Percentiles rank a stretch among this genome's conserved stretches.
These are phyloP conservation scores for Syrista parreyssii DNA, from an alignment of 2,888 invertebrate genomes.

Conservation along the genomic window DNA sequence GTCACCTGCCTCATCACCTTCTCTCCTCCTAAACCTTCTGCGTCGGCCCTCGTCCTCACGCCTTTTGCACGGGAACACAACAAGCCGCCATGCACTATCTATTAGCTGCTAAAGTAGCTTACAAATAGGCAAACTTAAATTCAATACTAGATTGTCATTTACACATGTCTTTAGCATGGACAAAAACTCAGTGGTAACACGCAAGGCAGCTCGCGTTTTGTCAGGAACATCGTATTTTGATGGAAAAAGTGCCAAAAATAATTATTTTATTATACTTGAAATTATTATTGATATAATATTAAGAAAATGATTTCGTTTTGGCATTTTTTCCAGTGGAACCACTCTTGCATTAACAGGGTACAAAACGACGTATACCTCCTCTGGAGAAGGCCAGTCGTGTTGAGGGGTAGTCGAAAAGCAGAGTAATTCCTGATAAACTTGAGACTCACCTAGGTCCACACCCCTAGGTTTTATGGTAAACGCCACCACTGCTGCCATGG, in stretches of 20 bases:
- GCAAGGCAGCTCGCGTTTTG: conserved; percentile 7
- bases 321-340: conserved; percentile 26
- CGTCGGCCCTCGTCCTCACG: conserved; percentile 63
- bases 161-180: conserved; percentile 6
- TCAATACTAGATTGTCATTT: conserved; percentile 11
- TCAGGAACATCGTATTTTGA: conserved; percentile 2
- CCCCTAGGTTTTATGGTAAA: conserved; percentile 64
- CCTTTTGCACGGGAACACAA: conserved; percentile 59
- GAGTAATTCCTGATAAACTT: conserved; percentile 65
- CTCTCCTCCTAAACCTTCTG: conserved; percentile 58
- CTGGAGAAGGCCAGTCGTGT: conserved; percentile 60
- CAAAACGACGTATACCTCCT: conserved; percentile 60
- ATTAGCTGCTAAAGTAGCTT: conserved; percentile 31
- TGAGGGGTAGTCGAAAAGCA: conserved; percentile 63
- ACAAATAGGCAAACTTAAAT: conserved; percentile 21
- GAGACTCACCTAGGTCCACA: conserved; percentile 62
- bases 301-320: conserved; percentile 28
- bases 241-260: conserved; percentile 30
- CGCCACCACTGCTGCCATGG: conserved; percentile 60
- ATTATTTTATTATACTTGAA: conserved; percentile 28
- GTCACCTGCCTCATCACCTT: conserved; percentile 55
- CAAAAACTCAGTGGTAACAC: conserved; percentile 14
- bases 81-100: conserved; percentile 56
- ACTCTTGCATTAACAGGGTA: conserved; percentile 31
- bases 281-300: neutral